These are phyloP conservation scores for Delia radicum DNA, from an alignment of 1,140 invertebrate species.

Conservation along the genomic window DNA sequence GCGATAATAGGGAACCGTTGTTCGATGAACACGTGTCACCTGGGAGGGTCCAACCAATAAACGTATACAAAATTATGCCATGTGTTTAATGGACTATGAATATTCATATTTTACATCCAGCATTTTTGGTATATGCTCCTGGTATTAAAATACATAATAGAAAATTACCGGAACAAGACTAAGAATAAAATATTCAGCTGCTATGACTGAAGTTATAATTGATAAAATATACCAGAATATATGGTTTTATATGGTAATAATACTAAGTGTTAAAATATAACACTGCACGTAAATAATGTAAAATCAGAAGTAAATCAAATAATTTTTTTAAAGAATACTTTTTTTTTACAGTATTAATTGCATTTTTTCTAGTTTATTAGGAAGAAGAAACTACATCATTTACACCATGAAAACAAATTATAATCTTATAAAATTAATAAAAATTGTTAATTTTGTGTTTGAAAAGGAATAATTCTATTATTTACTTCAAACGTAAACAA, in stretches of 20 bases:
- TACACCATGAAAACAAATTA: no score
- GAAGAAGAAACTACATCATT: no score
- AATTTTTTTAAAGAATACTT: no score
- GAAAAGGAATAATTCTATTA: no score
- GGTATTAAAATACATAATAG: conserved; percentile 42
- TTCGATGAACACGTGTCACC: conserved; percentile 84
- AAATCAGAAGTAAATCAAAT: no score
- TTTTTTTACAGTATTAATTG: no score
- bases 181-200: conserved; percentile 33
- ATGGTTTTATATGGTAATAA: conserved; percentile 41
- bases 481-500: no score
- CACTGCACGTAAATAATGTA: no score
- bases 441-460: no score
- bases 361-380: no score
- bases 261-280: conserved; percentile 29
- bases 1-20: conserved; percentile 79
- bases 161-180: not conserved
- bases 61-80: conserved; percentile 70
- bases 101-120: conserved; percentile 52
- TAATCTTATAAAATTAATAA: no score
- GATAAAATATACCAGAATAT: conserved; percentile 47
- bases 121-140: conserved; percentile 52
- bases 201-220: conserved; percentile 45
- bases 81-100: conserved; percentile 54
- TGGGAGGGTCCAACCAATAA: conserved; percentile 90